Base-by-base conservation (phyloP, 2,113 vertebrate genomes). In the Gyps fulvus region DNA sequence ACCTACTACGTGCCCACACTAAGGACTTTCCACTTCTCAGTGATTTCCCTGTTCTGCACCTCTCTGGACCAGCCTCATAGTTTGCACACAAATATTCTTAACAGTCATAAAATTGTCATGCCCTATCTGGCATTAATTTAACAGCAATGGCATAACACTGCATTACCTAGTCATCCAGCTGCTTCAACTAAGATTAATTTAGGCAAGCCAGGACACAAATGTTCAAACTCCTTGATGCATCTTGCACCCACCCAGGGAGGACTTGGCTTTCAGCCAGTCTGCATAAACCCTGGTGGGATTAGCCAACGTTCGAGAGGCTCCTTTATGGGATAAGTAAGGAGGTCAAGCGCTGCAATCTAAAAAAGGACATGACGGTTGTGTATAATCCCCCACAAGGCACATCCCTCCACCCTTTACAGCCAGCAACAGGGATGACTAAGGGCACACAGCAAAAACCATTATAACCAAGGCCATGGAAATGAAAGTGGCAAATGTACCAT, bases 1-100 rank as follows among this genome's bases (percentile, higher is more conserved):
- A 54, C 10, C 63, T 58, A 61, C 25, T 31, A 59, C 43, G 27
- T 3, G 16, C 2, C 2, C 38, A n/a, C 0, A 0, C 16, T 54
- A 31, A 86, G 26, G 50, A 74, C 31, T 42, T 42, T 31, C 32
- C 14, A 12, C 13, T 57, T 62, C 55, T 47, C 61, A 43, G 49
- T 3, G 22, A 54, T 36, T 62, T 31, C 40, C 31, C 55, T 54
- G 16, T 20, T 52, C 61, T 74, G 50, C 72, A 81, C 27, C 43
- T 23, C 63, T 54, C 67, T 36, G 65, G 47, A 61, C 26, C 50
- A 90, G 69, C 31, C 52, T 54, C 0, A 0, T 11, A 27, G 15
- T 62, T 43, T 80, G 40, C 66, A 89, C 38, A 65, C 40, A 85
- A 79, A 79, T 65, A 67, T 40, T 78, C 40, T 26, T 79, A 80